phyloP scores from a whole-genome alignment of 2,113 vertebrate species.

The Zosterops hypoxanthus region DNA sequence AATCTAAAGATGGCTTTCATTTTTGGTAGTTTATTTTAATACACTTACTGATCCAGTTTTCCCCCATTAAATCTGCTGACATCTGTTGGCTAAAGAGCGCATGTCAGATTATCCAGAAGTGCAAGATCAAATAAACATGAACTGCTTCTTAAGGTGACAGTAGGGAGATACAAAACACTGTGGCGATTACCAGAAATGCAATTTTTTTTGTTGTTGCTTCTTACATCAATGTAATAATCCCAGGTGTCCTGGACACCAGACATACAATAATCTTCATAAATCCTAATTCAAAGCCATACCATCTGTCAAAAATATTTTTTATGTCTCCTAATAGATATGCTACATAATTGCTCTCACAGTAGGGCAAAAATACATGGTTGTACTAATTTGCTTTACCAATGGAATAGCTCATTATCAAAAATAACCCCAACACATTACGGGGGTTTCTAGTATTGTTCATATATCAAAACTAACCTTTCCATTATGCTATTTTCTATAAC shows the following conservation, averaged over 20 bases:
- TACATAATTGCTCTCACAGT: slow-evolving; percentile 34
- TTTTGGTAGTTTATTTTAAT: slow-evolving; percentile 24
- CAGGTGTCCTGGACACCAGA: slow-evolving; percentile 59
- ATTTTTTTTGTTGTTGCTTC: slow-evolving; percentile 34
- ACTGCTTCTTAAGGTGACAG: slow-evolving; percentile 51
- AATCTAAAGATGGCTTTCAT: not conserved
- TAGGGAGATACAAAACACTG: slow-evolving; percentile 45
- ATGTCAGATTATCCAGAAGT: slow-evolving; percentile 26
- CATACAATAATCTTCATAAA: slow-evolving; percentile 75
- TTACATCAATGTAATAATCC: slow-evolving; percentile 64
- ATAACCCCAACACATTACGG: not conserved
- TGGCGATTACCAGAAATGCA: slow-evolving; percentile 42
- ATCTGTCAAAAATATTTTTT: slow-evolving; percentile 75
- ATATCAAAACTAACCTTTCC: not conserved
- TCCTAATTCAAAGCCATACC: slow-evolving; percentile 67
- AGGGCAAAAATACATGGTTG: slow-evolving; percentile 8
- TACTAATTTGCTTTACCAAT: slow-evolving; percentile 39
- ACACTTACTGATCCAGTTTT: slow-evolving; percentile 22
- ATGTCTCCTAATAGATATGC: slow-evolving; percentile 45
- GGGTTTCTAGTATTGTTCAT: not conserved
- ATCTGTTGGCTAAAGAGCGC: slow-evolving; percentile 17
- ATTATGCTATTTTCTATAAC: not conserved
- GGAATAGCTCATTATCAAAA: slow-evolving; percentile 25
- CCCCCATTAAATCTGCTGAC: slow-evolving; percentile 31
- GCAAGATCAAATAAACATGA: slow-evolving; percentile 39